Conservation (phyloP, 2,888 invertebrate species). For the Apotomis betuletana region DNA sequence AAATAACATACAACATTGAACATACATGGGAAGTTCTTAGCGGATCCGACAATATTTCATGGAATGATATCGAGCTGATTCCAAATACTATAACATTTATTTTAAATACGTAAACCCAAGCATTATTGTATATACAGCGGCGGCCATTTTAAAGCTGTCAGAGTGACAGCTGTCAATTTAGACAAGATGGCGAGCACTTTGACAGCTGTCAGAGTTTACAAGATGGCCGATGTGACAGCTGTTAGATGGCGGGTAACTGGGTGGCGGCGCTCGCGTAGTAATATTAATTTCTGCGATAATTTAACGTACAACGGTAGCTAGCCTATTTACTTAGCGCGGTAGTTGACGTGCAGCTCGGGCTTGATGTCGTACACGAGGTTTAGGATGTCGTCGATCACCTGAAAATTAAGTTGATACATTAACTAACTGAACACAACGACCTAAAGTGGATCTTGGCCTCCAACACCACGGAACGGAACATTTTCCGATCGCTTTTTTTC, state of each 20-base stretch:
- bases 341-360: constrained; percentile 96
- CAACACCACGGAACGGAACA: too few relatives aligned
- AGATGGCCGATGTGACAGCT: constrained; percentile 47
- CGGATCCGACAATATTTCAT: constrained; percentile 64
- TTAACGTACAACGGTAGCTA: constrained; percentile 39
- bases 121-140: constrained; percentile 61
- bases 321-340: constrained; percentile 76
- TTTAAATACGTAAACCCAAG: constrained; percentile 50
- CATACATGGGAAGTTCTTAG: constrained; percentile 50
- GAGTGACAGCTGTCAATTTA: constrained; percentile 39
- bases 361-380: constrained; percentile 95
- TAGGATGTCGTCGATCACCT: constrained; percentile 92
- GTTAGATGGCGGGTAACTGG: constrained; percentile 40
- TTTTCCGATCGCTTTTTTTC: too few relatives aligned
- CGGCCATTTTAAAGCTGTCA: constrained; percentile 43
- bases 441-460: too few relatives aligned
- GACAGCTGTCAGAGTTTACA: constrained; percentile 36
- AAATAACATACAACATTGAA: constrained; percentile 79
- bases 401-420: constrained; percentile 54
- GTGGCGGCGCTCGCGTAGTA: constrained; percentile 29
- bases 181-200: constrained; percentile 41
- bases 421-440: neutral
- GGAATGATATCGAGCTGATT: constrained; percentile 82
- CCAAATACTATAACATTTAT: constrained; percentile 41
- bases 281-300: constrained; percentile 43